Conservation (phyloP, 37 sponge, comb jelly and placozoan species). For the Tethya wilhelma region DNA sequence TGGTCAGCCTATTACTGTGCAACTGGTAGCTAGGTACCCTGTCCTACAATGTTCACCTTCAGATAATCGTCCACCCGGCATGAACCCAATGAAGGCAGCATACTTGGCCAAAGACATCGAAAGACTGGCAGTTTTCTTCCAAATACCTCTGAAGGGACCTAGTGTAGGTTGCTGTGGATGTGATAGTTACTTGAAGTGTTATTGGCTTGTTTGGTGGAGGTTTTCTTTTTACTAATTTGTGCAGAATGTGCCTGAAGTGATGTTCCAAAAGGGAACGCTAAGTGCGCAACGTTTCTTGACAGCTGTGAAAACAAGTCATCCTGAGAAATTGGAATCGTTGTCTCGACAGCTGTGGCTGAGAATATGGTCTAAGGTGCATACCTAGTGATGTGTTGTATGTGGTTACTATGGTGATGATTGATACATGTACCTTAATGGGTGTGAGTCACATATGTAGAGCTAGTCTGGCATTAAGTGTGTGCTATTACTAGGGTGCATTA, state of each 20-base stretch:
- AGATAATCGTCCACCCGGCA: constrained; percentile 78
- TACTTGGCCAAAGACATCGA: constrained; percentile 63
- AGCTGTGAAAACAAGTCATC: constrained; percentile 38
- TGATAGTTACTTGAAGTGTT: no score
- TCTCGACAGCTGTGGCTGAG: constrained; percentile 75
- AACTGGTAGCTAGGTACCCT: no score
- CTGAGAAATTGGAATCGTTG: constrained; percentile 40
- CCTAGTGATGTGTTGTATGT: neutral
- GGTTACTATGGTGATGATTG: neutral
- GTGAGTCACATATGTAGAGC: no score
- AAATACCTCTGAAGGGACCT: constrained; percentile 44
- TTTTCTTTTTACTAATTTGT: no score
- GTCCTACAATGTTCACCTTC: no score
- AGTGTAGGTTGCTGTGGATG: no score
- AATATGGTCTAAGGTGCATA: constrained; percentile 65
- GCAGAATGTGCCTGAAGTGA: constrained; percentile 51
- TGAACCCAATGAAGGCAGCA: constrained; percentile 51
- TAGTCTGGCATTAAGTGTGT: no score
- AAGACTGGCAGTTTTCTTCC: constrained; percentile 44
- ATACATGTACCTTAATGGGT: no score
- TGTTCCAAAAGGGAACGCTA: constrained; percentile 65
- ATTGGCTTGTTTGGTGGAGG: no score
- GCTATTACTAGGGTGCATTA: no score
- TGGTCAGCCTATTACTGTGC: no score
- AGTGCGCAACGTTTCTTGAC: constrained; percentile 54